Percentiles rank a stretch among this genome's conserved stretches.
These are phyloP conservation scores for Galendromus occidentalis DNA, from an alignment of 1,140 invertebrate species.

Conservation along the genomic window DNA sequence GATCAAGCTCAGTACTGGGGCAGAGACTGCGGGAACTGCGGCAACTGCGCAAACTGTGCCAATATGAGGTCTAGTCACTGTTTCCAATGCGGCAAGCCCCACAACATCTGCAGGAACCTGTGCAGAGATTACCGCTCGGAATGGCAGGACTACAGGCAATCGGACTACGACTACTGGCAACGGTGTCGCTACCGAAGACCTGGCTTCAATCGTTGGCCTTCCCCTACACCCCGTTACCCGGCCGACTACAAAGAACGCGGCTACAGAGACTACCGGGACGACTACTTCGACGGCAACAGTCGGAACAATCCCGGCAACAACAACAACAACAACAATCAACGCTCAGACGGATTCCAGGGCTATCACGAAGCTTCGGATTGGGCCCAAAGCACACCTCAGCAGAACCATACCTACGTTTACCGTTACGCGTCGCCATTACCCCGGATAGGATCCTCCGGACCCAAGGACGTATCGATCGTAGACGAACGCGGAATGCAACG, in stretches of 20 bases:
- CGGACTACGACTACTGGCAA: constrained; percentile 9
- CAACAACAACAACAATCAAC: neutral
- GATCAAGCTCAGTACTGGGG: neutral
- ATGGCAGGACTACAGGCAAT: constrained; percentile 6
- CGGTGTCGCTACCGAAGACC: constrained; percentile 3
- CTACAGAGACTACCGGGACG: constrained; percentile 1
- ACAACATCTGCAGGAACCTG: constrained; percentile 1
- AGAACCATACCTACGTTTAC: too few species aligned
- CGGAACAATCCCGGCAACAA: neutral
- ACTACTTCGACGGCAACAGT: neutral
- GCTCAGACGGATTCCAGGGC: neutral
- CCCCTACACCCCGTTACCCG: constrained; percentile 11
- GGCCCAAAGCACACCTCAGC: neutral
- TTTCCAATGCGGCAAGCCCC: constrained; percentile 8
- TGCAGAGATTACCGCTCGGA: neutral
- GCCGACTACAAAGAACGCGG: neutral
- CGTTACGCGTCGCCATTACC: too few species aligned
- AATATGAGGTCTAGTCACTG: constrained; percentile 11
- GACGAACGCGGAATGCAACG: constrained; percentile 3
- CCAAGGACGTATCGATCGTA: neutral
- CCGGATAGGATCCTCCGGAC: too few species aligned
- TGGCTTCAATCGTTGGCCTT: constrained; percentile 6
- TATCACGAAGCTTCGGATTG: neutral
- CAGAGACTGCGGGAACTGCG: constrained; percentile 1
- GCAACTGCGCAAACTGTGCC: constrained; percentile 4